Evolutionary conservation across 2,113 vertebrate genomes (phyloP), one percentile per base, ranked within the genome.

Genomic region (Macquaria ambigua): DNA sequence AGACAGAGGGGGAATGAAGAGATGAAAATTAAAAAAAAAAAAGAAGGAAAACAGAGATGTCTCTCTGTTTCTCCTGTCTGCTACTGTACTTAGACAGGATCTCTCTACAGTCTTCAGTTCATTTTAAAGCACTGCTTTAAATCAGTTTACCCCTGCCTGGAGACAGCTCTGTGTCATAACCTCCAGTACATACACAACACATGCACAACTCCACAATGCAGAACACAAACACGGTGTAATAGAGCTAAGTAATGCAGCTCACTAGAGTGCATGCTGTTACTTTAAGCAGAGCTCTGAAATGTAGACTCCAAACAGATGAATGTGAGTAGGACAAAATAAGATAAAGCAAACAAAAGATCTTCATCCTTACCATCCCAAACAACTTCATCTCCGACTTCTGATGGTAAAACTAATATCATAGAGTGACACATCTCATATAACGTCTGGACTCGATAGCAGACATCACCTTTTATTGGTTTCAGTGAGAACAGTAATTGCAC

Each of bases 401-500:
- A 90, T 83, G 86, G 80, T 81, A 81, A 92, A 92, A 87, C 75
- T 92, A 89, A 91, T 93, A 91, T 92, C 80, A 72, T 34, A 82
- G 82, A 90, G 73, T 83, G 83, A 90, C 85, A 88, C 39, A 72
- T 90, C 77, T 89, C 85, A 87, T 92, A 90, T 84, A 62, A 63
- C 2, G 58, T 68, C 83, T 64, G 66, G 82, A 83, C 84, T 77
- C 71, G 39, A 81, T 77, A 56, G 84, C 73, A 85, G 62, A 85
- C 79, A 88, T 85, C 69, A 61, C 25, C 77, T 89, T 90, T 91
- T 90, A 92, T 94, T 93, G 91, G 87, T 91, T 94, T 87, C 81
- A 79, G 82, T 39, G 78, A 85, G 87, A 93, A 86, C 84, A 86
- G 88, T 90, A 84, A 93, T 94, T 93, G 91, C 77, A 81, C 84